Evolutionary conservation across 2,888 invertebrate genomes (phyloP), one percentile per base, ranked within the genome.

Genomic region (Abscondita cerata): DNA sequence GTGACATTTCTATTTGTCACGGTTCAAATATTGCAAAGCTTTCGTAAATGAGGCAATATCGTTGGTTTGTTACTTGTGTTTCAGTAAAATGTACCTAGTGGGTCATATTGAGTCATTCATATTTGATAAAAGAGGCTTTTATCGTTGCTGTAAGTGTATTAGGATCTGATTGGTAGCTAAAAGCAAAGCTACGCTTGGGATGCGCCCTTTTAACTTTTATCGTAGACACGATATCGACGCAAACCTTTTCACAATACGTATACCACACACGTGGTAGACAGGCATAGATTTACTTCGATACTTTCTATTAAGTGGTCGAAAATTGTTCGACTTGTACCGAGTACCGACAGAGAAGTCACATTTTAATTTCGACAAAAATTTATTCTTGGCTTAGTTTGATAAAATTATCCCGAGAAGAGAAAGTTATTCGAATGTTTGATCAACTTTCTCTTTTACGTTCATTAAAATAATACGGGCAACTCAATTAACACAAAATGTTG

Each of bases 121-220:
- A 72, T 72, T 73, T 73, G 70, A 73, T 73, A 73, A 71, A 73
- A 71, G 69, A 64, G 69, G 71, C 73, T 74, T 73, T 71, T 73
- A 69, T 68, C 70, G 71, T 65, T 60, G 70, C 67, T 65, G 66
- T 73, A 73, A 73, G 68, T 68, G 66, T 72, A 73, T 75, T 75
- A 73, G 70, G 72, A 72, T 69, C 62, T 72, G 74, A 75, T 74
- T 73, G 72, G 72, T 68, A 66, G 72, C 72, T 75, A 75, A 74
- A 74, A 74, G 75, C 75, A 67, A 63, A 61, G 65, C 68, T 66
- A 68, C 71, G 70, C 69, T 54, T 52, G 59, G 71, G 71, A 70
- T 62, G 57, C 67, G 71, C 64, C 69, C 72, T 73, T 72, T 73
- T 71, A 70, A 70, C 68, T 71, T 69, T 25, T 65, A 48, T 51